Percentiles rank a stretch among this genome's conserved stretches.
Evolutionary conservation across 2,113 vertebrate species (phyloP).

Genomic region (Cricetomys ansorgei): DNA sequence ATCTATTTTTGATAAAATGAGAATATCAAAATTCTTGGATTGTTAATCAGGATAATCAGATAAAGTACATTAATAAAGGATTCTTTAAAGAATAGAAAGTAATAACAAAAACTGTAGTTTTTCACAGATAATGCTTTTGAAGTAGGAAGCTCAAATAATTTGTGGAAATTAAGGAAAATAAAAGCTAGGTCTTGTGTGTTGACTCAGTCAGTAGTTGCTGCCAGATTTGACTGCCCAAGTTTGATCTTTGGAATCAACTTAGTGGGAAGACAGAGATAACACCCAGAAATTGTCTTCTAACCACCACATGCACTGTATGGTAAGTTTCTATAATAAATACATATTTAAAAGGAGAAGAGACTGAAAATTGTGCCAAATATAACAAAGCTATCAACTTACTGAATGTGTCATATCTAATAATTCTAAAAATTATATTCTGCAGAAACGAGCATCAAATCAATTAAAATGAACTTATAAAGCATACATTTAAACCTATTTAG

Average conservation of each 20-base stretch:
- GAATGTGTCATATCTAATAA: neutral
- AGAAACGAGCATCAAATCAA: neutral
- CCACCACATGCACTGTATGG: neutral
- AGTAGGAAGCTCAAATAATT: neutral
- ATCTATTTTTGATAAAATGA: no score
- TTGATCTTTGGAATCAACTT: neutral
- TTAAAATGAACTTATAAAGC: neutral
- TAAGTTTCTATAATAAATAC: neutral
- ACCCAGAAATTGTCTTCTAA: neutral
- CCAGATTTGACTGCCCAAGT: neutral
- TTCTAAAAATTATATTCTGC: neutral
- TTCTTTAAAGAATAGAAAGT: no score
- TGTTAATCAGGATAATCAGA: no score
- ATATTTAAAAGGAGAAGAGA: neutral
- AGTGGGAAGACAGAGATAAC: neutral
- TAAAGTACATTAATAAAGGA: no score
- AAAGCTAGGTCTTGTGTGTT: neutral
- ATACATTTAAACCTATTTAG: neutral
- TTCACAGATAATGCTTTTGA: neutral
- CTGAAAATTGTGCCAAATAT: neutral
- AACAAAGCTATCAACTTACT: neutral
- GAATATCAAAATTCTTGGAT: no score
- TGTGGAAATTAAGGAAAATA: neutral
- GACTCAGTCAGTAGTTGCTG: neutral
- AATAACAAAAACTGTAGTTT: neutral